Percentiles rank a stretch among this genome's conserved stretches.
Conservation (phyloP, 2,888 invertebrate species). For the Odontocerum albicorne region DNA sequence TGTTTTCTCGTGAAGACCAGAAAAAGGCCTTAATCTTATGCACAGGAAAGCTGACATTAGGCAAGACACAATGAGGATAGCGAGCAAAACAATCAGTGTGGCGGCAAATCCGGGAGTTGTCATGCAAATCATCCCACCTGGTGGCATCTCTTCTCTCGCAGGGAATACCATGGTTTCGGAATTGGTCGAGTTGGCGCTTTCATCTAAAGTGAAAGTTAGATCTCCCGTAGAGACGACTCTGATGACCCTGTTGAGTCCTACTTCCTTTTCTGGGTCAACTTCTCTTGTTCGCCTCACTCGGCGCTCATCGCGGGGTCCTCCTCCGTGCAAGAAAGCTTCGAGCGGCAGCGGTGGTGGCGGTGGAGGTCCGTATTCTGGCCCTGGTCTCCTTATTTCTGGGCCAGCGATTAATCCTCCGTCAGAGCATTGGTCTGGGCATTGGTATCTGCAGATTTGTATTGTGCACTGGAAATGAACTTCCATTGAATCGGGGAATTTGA, state of each 20-base stretch:
- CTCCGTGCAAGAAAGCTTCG: slow-evolving; percentile 67
- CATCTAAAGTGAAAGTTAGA: slow-evolving; percentile 80
- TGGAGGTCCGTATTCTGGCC: slow-evolving; percentile 71
- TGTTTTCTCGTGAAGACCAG: slow-evolving; percentile 58
- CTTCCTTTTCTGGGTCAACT: slow-evolving; percentile 72
- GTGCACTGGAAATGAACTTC: slow-evolving; percentile 96
- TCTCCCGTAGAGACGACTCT: slow-evolving; percentile 91
- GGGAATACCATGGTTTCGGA: slow-evolving; percentile 73
- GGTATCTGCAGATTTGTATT: slow-evolving; percentile 90
- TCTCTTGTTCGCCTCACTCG: slow-evolving; percentile 68
- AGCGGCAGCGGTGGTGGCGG: slow-evolving; percentile 62
- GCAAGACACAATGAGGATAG: slow-evolving; percentile 82
- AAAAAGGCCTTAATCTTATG: slow-evolving; percentile 74
- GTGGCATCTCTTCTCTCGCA: slow-evolving; percentile 56
- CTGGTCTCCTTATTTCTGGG: slow-evolving; percentile 49
- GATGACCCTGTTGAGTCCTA: slow-evolving; percentile 87
- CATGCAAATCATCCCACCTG: slow-evolving; percentile 79
- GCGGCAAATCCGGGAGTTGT: slow-evolving; percentile 92
- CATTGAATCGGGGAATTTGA: slow-evolving; percentile 96
- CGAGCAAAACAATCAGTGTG: slow-evolving; percentile 79
- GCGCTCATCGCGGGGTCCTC: slow-evolving; percentile 72
- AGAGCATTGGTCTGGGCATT: slow-evolving; percentile 91
- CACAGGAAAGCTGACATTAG: slow-evolving; percentile 84
- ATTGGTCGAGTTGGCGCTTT: slow-evolving; percentile 58
- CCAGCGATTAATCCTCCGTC: slow-evolving; percentile 60